phyloP scores from a whole-genome alignment of 2,888 invertebrate genomes.

The Brachyopa scutellaris region DNA sequence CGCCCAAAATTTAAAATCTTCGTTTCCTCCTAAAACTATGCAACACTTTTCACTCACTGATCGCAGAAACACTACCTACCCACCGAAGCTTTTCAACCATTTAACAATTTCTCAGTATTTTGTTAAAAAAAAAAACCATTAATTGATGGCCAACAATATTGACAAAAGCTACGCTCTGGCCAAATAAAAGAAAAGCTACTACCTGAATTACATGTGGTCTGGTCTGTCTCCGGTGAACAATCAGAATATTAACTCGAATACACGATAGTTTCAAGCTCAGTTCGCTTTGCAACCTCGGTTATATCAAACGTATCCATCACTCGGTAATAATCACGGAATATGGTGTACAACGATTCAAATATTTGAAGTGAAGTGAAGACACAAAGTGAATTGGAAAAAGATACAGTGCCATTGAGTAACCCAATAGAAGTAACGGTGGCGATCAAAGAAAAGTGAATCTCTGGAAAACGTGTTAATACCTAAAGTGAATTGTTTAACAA shows the following conservation, averaged over 20 bases:
- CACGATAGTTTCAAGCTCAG: constrained; percentile 57
- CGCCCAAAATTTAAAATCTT: background rate
- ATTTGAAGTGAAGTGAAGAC: constrained; percentile 29
- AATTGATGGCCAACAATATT: constrained; percentile 26
- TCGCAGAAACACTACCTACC: too few relatives aligned
- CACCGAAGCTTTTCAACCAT: constrained; percentile 14
- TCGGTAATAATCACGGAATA: constrained; percentile 25
- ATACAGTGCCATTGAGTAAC: constrained; percentile 51
- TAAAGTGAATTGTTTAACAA: background rate
- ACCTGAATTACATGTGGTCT: background rate
- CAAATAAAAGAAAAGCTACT: constrained; percentile 14
- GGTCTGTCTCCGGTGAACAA: background rate
- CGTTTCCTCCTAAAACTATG: constrained; percentile 30
- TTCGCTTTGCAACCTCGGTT: constrained; percentile 57
- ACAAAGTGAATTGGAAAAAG: background rate
- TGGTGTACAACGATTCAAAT: constrained; percentile 34
- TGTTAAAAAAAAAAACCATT: background rate
- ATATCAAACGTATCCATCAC: constrained; percentile 33
- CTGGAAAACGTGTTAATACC: too few relatives aligned
- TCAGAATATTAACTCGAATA: constrained; percentile 59
- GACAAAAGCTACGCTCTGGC: constrained; percentile 39
- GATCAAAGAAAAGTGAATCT: constrained; percentile 41
- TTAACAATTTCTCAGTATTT: background rate
- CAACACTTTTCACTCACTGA: background rate
- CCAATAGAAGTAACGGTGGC: constrained; percentile 9